A percentile compares a stretch with the other conserved stretches of the same genome.
These are phyloP conservation scores for Heliopora coerulea DNA, from an alignment of 92 coral and sea anemone genomes.

Conservation along the genomic window DNA sequence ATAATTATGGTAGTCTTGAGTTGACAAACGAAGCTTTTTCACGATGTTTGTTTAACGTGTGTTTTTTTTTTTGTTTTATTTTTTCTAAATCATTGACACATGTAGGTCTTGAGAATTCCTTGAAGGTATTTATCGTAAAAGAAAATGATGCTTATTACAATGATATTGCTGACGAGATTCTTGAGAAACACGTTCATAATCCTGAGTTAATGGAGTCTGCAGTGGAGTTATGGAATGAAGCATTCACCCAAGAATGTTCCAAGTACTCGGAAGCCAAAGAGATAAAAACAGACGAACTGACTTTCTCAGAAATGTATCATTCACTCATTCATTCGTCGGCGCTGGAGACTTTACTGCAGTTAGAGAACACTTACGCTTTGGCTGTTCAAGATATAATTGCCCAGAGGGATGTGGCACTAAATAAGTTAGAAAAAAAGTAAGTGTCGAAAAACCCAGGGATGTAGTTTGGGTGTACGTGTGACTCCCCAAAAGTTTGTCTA, in stretches of 20 bases:
- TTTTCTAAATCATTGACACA: not conserved
- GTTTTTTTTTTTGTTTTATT: not conserved
- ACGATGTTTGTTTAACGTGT: not conserved
- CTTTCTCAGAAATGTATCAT: slow-evolving; percentile 92
- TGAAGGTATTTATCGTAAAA: slow-evolving; percentile 60
- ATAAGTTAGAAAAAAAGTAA: slow-evolving; percentile 82
- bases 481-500: too few species aligned
- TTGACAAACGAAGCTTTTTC: too few species aligned
- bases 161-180: slow-evolving; percentile 64
- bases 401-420: slow-evolving; percentile 71
- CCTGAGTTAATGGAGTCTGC: slow-evolving; percentile 58
- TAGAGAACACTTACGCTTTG: slow-evolving; percentile 92
- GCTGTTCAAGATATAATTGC: slow-evolving; percentile 80
- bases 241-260: slow-evolving; percentile 88
- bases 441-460: too few species aligned
- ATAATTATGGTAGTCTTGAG: too few species aligned
- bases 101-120: slow-evolving; percentile 63
- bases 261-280: slow-evolving; percentile 77
- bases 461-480: too few species aligned
- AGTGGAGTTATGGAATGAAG: slow-evolving; percentile 69
- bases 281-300: slow-evolving; percentile 69
- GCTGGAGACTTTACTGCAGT: slow-evolving; percentile 84
- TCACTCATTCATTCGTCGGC: slow-evolving; percentile 90
- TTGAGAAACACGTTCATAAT: slow-evolving; percentile 57
- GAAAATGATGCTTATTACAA: slow-evolving; percentile 58